Percentiles rank a stretch among this genome's conserved stretches.
Conservation (phyloP, 2,888 invertebrate species). For the Xylota sylvarum region DNA sequence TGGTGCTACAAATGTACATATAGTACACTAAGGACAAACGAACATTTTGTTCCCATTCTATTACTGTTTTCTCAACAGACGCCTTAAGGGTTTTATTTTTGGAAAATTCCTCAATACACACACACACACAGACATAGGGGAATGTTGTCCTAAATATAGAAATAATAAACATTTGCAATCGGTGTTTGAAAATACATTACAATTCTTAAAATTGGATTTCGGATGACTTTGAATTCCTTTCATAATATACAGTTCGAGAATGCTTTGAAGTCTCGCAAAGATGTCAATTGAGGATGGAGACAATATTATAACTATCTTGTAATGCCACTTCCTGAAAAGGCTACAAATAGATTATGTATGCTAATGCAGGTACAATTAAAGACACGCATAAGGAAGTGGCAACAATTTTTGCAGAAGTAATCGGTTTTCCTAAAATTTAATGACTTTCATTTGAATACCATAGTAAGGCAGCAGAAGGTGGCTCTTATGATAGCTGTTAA, state of each 20-base stretch:
- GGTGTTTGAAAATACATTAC: slow-evolving; percentile 6
- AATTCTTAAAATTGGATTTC: background rate
- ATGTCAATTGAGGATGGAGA: background rate
- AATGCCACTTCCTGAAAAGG: background rate
- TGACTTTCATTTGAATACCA: background rate
- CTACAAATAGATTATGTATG: background rate
- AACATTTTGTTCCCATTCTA: slow-evolving; percentile 1
- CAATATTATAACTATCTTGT: background rate
- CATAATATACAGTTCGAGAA: background rate
- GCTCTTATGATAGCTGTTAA: background rate
- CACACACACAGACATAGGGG: background rate
- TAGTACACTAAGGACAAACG: slow-evolving; percentile 1
- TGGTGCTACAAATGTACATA: background rate
- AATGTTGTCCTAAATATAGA: slow-evolving; percentile 14
- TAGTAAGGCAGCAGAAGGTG: background rate
- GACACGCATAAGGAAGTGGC: background rate
- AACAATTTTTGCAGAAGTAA: background rate
- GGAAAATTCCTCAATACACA: background rate
- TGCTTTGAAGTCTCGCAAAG: background rate
- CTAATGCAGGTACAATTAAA: background rate
- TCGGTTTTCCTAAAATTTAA: background rate
- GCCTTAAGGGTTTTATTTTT: background rate
- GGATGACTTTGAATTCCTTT: background rate
- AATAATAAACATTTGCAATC: background rate
- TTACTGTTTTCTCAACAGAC: background rate